Evolutionary conservation across 1,140 invertebrate genomes (phyloP).

Genomic region (Fopius arisanus): DNA sequence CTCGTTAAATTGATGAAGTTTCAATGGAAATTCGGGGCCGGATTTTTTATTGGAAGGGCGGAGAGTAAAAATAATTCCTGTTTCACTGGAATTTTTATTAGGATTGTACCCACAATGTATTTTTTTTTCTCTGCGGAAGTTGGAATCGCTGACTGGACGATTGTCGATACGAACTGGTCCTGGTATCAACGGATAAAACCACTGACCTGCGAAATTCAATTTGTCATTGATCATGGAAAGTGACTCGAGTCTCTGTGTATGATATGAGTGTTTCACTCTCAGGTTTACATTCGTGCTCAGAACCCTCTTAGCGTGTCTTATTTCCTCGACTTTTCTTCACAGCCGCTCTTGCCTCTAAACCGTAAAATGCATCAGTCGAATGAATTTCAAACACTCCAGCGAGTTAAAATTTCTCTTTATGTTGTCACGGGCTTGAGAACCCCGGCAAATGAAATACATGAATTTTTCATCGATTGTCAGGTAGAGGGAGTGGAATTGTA

Average conservation of each 20-base stretch:
- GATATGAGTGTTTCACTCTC: neutral
- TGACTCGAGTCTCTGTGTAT: neutral
- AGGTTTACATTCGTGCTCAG: neutral
- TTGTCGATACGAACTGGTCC: neutral
- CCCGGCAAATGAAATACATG: neutral
- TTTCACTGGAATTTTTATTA: no score
- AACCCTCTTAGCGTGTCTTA: neutral
- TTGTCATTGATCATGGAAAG: neutral
- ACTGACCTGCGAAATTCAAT: neutral
- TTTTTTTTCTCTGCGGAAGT: no score
- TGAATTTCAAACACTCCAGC: neutral
- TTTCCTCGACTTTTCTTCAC: neutral
- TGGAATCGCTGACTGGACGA: neutral
- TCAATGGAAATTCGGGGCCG: no score
- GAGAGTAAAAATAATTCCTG: no score
- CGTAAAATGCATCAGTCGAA: neutral
- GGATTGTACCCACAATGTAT: no score
- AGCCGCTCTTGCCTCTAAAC: neutral
- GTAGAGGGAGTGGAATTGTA: neutral
- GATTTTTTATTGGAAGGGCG: no score
- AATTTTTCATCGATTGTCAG: neutral
- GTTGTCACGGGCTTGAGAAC: neutral
- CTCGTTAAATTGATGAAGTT: no score
- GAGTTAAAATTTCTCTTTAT: constrained; percentile 13
- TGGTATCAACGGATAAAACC: neutral